Conservation (phyloP, 2,888 invertebrate species). For the Caradrina clavipalpis region DNA sequence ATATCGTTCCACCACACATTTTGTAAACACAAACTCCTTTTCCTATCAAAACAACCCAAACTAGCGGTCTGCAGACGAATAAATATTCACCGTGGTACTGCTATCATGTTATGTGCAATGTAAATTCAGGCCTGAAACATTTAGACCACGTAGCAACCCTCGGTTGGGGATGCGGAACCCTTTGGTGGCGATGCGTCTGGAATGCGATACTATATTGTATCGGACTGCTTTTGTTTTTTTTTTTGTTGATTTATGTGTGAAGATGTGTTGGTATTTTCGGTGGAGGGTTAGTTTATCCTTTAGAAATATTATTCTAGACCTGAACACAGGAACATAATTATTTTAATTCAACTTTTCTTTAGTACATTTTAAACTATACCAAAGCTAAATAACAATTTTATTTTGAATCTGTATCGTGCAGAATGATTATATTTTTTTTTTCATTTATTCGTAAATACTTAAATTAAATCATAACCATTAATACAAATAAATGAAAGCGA, state of each 20-base stretch:
- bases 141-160: constrained; percentile 83
- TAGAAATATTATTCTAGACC: not conserved
- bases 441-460: no score
- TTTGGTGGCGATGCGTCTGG: constrained; percentile 63
- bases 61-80: constrained; percentile 62
- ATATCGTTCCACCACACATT: not conserved
- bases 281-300: not conserved
- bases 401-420: no score
- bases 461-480: no score
- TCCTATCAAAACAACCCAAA: constrained; percentile 43
- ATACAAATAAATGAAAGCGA: no score
- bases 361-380: no score
- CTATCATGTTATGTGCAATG: constrained; percentile 74
- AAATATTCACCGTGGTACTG: constrained; percentile 74
- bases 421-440: no score
- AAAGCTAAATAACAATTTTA: no score
- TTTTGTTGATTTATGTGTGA: constrained; percentile 34
- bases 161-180: constrained; percentile 66
- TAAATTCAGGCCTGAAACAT: constrained; percentile 86
- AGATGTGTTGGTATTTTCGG: constrained; percentile 1
- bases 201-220: constrained; percentile 62
- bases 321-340: not conserved
- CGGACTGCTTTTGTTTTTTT: constrained; percentile 40
- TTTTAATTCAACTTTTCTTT: no score
- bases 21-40: constrained; percentile 19